Base-by-base conservation (phyloP, 2,113 vertebrate species). In the Turnix velox region DNA sequence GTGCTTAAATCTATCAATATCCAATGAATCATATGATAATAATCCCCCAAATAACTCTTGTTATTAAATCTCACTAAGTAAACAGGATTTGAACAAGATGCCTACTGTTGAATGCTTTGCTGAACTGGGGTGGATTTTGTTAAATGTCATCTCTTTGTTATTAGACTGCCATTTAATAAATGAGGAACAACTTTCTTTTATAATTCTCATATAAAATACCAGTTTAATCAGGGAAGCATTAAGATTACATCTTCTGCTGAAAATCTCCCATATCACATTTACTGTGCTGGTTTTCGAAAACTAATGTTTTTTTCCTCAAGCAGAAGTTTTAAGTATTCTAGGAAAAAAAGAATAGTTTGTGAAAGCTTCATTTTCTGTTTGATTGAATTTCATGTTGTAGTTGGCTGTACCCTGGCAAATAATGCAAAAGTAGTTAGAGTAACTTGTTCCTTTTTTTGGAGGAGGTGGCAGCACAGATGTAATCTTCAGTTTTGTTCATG, bases 141-240 rank as follows among this genome's bases (percentile, higher is more conserved):
- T 95, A 93, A 95, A 96, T 95, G 84, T 93, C 95, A 78, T 84
- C 66, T 91, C 54, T 74, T 95, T 54, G 2, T 75, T 92, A 93
- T 91, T 93, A 92, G 73, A 55, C 62, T 68, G 58, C 84, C 87
- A 71, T 94, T 95, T 97, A 59, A 68, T 71, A 80, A 94, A 71
- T 61, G 84, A 85, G 78, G 66, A 94, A 27, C 74, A 85, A 69
- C 74, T 92, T 90, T 61, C 33, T 52, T 57, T 72, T 63, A 9
- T 59, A 75, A 28, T 88, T 82, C 46, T 77, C 74, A 55, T 71
- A 63, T 52, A 42, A 89, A 87, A 92, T 79, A 20, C 15, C 24
- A 45, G 39, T 48, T 79, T 42, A 45, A 31, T n/a, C 39, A 58
- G 57, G 78, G 57, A 90, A 91, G 75, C 37, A 25, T 45, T 90